A percentile compares a stretch with the other conserved stretches of the same genome.
These are phyloP conservation scores for Eilema caniola DNA, from an alignment of 2,888 invertebrate species.

Conservation along the genomic window DNA sequence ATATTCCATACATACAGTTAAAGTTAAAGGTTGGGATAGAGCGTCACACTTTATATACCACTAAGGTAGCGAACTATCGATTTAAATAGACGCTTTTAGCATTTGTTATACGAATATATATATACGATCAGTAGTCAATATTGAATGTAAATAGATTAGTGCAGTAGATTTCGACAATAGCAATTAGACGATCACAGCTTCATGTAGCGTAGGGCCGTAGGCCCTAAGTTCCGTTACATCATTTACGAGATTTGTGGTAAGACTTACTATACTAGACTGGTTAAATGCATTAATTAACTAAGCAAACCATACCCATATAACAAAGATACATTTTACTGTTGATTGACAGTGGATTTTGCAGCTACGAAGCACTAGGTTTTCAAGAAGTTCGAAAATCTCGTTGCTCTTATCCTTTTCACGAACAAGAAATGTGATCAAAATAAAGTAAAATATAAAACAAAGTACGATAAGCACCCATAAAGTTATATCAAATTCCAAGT, in stretches of 20 bases:
- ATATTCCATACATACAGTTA: no score
- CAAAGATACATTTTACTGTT: constrained; percentile 38
- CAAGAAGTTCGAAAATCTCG: constrained; percentile 32
- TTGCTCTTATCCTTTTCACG: constrained; percentile 29
- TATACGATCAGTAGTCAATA: no score
- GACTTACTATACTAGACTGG: constrained; percentile 53
- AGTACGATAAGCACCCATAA: constrained; percentile 43
- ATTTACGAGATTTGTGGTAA: constrained; percentile 48
- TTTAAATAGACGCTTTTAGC: no score
- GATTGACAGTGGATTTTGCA: constrained; percentile 20
- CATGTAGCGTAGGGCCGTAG: no score
- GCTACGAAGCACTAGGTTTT: constrained; percentile 25
- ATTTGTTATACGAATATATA: no score
- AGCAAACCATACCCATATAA: constrained; percentile 67
- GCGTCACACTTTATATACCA: no score
- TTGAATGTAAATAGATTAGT: no score
- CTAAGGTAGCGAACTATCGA: no score
- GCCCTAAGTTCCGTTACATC: no score
- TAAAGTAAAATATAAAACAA: constrained; percentile 27
- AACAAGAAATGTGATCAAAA: constrained; percentile 30
- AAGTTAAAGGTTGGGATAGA: no score
- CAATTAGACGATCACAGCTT: no score
- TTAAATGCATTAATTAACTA: constrained; percentile 52
- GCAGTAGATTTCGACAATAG: no score
- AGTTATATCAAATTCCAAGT: constrained; percentile 45